Evolutionary conservation across 1,140 invertebrate genomes (phyloP), one percentile per base, ranked within the genome.

Genomic region (Papilio polyxenes): DNA sequence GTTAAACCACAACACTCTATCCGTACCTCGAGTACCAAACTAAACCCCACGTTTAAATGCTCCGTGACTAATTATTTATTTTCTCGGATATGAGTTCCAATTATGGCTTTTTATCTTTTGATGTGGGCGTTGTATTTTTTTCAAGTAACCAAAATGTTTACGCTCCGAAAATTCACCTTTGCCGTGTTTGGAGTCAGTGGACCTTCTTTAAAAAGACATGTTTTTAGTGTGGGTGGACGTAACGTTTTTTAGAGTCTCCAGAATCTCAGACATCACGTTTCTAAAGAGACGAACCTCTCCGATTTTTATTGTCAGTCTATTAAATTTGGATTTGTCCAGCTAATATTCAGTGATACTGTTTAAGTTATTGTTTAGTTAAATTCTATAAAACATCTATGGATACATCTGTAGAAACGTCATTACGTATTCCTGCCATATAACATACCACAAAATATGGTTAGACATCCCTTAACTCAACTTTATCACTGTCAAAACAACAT

Each of bases 81-180:
- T 44, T 80, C 20, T 80, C 40, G 76, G 56, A 80, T 69, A 69
- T 48, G 59, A 80, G 40, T 40, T 15, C 59, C 78, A 49, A 80
- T 80, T 80, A 80, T 80, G 69, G 62, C 62, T 80, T 77, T 69
- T 77, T 79, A 79, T 59, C 76, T 59, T 80, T 69, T 80, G 78
- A 48, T 80, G 78, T 80, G 44, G 78, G 78, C 40, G 62, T 80
- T 49, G 59, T 62, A 20, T 80, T 80, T 80, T 31, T 79, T 65
- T 48, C 59, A 20, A 80, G 37, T 65, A 80, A 69, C 59, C 78
- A 48, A 80, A 80, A 80, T 77, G 59, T 80, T 80, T 80, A 80
- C 59, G 78, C 44, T 69, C 44, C 37, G 59, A 49, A 80, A 59
- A 40, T 53, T 31, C 59, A 80, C 78, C 78, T 59, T 65, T n/a